phyloP scores from a whole-genome alignment of 2,797 vertebrate species.

The Coracias cyanogaster region DNA sequence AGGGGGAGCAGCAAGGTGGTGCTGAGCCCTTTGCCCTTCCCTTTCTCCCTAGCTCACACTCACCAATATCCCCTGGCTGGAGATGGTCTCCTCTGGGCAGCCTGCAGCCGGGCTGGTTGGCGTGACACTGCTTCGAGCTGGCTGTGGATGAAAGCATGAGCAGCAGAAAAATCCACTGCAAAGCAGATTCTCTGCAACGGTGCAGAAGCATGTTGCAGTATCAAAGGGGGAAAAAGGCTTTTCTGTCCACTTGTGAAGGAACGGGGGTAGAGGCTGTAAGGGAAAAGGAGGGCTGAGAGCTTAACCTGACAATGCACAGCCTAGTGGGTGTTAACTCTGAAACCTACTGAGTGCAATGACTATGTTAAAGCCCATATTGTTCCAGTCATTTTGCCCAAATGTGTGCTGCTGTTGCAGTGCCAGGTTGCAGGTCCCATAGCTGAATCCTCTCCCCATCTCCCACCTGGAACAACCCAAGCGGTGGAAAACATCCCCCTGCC shows the following conservation, averaged over 20 bases:
- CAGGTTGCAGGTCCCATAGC: background rate
- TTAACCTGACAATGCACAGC: background rate
- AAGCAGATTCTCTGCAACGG: background rate
- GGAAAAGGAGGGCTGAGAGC: background rate
- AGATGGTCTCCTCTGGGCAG: background rate
- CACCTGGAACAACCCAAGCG: background rate
- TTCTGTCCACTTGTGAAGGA: background rate
- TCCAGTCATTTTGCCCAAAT: background rate
- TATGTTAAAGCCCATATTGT: background rate
- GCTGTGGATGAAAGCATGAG: background rate
- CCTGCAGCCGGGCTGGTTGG: background rate
- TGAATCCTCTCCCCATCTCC: background rate
- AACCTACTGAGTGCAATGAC: background rate
- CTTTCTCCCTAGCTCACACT: background rate
- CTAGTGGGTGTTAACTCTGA: background rate
- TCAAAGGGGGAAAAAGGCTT: background rate
- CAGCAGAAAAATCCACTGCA: background rate
- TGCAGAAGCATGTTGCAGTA: background rate
- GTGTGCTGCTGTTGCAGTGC: background rate
- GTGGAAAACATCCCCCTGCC: background rate
- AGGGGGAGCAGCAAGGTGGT: background rate
- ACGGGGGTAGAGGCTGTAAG: background rate
- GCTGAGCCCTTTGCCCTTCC: background rate
- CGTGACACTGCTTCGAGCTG: background rate
- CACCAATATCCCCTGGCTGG: background rate